Evolutionary conservation across 2,113 vertebrate genomes (phyloP).

Genomic region (Bujurquina vittata): DNA sequence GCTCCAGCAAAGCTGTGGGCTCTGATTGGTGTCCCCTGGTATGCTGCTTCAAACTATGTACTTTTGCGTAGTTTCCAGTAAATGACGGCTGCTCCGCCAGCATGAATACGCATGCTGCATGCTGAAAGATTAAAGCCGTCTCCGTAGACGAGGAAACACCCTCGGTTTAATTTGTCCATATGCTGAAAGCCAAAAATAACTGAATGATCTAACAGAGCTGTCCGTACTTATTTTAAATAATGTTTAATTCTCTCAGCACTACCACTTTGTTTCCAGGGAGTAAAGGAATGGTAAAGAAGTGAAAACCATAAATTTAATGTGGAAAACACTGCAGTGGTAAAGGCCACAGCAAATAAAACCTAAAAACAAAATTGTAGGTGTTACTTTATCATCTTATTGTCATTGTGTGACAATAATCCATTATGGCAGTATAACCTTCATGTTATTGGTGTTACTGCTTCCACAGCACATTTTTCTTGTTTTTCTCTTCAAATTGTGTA

Average conservation of each 20-base stretch:
- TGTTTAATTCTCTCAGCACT: neutral
- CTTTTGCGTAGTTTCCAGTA: slow-evolving; percentile 55
- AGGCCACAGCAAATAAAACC: slow-evolving; percentile 10
- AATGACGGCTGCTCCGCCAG: slow-evolving; percentile 35
- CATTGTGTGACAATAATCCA: too few relatives aligned
- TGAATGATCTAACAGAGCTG: slow-evolving; percentile 10
- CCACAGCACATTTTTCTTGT: neutral
- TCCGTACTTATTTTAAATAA: neutral
- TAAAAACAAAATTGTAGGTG: neutral
- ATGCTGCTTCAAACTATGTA: slow-evolving; percentile 13
- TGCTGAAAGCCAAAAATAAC: slow-evolving; percentile 34
- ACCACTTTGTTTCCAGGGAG: neutral
- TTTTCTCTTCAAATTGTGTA: neutral
- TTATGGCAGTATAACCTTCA: neutral
- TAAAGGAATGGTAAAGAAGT: neutral
- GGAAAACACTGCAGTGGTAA: neutral
- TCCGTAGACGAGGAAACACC: slow-evolving; percentile 47
- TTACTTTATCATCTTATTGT: slow-evolving; percentile 6
- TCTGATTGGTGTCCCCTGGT: slow-evolving; percentile 10
- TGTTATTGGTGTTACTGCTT: neutral
- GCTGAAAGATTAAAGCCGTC: neutral
- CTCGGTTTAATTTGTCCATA: slow-evolving; percentile 29
- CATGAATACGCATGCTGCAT: slow-evolving; percentile 41
- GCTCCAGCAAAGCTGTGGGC: slow-evolving; percentile 10
- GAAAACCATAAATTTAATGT: neutral